phyloP scores from a whole-genome alignment of 2,888 invertebrate species.

The Ormyrus thymus region DNA sequence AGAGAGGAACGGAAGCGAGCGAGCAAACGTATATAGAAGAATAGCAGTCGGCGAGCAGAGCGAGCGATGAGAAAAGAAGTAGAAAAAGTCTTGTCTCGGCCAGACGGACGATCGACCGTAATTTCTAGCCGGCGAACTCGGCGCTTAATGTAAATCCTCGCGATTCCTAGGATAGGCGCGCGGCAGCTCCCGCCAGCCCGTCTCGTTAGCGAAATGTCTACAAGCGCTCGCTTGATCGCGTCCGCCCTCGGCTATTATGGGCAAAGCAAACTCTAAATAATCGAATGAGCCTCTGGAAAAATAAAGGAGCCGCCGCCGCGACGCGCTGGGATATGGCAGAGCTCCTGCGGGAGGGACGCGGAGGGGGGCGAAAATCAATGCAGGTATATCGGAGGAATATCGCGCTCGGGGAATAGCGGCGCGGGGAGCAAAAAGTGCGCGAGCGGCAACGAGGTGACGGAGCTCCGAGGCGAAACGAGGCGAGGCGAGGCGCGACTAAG shows the following conservation, averaged over 20 bases:
- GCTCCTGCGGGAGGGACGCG: neutral
- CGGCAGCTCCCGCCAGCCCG: neutral
- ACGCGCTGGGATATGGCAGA: neutral
- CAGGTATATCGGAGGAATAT: neutral
- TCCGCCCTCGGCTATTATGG: no score
- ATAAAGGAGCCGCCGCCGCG: no score
- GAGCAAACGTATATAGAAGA: neutral
- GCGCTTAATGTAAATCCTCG: slow-evolving; percentile 50
- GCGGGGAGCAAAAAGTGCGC: neutral
- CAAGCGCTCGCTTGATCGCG: neutral
- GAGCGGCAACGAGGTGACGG: neutral
- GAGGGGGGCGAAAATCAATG: slow-evolving; percentile 15
- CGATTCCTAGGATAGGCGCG: neutral
- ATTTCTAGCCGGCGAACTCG: slow-evolving; percentile 35
- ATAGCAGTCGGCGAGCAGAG: neutral
- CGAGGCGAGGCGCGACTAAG: slow-evolving; percentile 22
- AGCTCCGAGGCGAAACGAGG: neutral
- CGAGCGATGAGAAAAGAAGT: slow-evolving; percentile 6
- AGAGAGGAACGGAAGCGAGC: no score
- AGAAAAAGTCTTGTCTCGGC: neutral
- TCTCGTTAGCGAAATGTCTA: slow-evolving; percentile 18
- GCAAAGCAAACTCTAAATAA: neutral
- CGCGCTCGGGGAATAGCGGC: neutral
- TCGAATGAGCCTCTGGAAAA: neutral
- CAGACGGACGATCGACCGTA: slow-evolving; percentile 34